Conservation (phyloP, 2,888 invertebrate genomes). For the Hydroisotoma schaefferi region DNA sequence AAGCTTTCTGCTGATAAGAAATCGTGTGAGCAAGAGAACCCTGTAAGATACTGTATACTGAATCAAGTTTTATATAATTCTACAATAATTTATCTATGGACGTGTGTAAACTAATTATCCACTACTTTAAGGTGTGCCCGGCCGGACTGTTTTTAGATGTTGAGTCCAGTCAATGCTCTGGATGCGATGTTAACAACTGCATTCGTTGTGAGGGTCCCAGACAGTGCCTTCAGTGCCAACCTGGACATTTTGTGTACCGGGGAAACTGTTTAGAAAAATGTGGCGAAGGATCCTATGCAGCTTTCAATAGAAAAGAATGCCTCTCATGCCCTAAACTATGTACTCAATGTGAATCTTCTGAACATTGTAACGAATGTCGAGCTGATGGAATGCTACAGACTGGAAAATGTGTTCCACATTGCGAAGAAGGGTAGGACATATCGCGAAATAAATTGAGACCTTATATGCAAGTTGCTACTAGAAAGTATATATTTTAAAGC, state of each 20-base stretch:
- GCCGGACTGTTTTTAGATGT: constrained; percentile 35
- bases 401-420: constrained; percentile 75
- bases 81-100: not conserved
- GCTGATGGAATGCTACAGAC: constrained; percentile 73
- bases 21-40: constrained; percentile 26
- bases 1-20: constrained; percentile 16
- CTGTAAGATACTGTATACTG: constrained; percentile 17
- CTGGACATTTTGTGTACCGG: constrained; percentile 26
- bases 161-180: constrained; percentile 33
- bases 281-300: constrained; percentile 37
- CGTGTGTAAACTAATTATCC: not conserved
- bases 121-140: constrained; percentile 36
- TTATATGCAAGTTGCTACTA: not conserved
- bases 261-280: constrained; percentile 39
- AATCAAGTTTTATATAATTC: not conserved
- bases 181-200: constrained; percentile 40
- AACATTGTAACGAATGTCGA: constrained; percentile 77
- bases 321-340: constrained; percentile 42
- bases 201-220: constrained; percentile 31
- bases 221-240: constrained; percentile 38
- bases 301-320: constrained; percentile 36
- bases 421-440: constrained; percentile 63
- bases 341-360: constrained; percentile 57
- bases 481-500: not conserved
- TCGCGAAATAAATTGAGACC: not conserved